phyloP scores from a whole-genome alignment of 2,888 invertebrate genomes.

The Phoronis australis region DNA sequence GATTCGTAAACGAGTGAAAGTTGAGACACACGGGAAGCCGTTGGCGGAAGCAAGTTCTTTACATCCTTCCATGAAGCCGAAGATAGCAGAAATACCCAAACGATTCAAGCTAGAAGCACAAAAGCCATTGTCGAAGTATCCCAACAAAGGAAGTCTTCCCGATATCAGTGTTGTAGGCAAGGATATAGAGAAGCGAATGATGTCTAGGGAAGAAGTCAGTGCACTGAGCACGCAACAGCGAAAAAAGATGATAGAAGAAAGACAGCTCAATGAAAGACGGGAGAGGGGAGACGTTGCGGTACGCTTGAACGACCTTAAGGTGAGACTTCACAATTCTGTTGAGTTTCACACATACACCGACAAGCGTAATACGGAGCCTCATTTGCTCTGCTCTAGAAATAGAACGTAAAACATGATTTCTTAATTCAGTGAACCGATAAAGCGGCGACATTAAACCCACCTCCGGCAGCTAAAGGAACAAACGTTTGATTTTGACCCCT shows the following conservation, averaged over 20 bases:
- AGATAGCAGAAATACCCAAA: slow-evolving; percentile 49
- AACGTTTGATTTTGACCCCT: too few relatives aligned
- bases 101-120: slow-evolving; percentile 69
- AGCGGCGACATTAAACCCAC: too few relatives aligned
- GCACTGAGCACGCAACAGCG: slow-evolving; percentile 80
- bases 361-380: too few relatives aligned
- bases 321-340: too few relatives aligned
- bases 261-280: slow-evolving; percentile 53
- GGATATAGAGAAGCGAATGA: slow-evolving; percentile 71
- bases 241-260: not conserved
- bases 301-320: slow-evolving; percentile 49
- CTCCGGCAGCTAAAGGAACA: too few relatives aligned
- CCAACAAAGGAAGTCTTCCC: slow-evolving; percentile 77
- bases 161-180: slow-evolving; percentile 67
- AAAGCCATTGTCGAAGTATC: slow-evolving; percentile 18
- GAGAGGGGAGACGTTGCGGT: slow-evolving; percentile 48
- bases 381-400: too few relatives aligned
- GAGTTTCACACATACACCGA: too few relatives aligned
- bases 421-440: too few relatives aligned
- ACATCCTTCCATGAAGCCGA: slow-evolving; percentile 48
- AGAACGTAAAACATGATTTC: too few relatives aligned
- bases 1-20: slow-evolving; percentile 45
- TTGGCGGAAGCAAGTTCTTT: slow-evolving; percentile 14
- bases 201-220: slow-evolving; percentile 94
- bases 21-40: slow-evolving; percentile 28